Conservation (phyloP, 1,140 invertebrate genomes). For the Oreohelix idahoensis region DNA sequence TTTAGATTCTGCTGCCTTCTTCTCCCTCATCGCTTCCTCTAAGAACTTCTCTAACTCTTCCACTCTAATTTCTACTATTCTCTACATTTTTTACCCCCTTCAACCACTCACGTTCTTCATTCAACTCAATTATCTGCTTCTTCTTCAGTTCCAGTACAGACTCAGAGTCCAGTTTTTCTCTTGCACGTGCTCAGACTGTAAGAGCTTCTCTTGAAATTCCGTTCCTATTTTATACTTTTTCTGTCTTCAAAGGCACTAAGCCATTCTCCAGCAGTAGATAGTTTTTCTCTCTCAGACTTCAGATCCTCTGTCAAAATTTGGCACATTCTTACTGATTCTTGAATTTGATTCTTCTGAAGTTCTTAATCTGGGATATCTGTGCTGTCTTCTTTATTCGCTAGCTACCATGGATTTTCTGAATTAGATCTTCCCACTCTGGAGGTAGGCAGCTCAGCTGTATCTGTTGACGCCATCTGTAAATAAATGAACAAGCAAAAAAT, state of each 20-base stretch:
- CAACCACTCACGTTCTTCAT: not conserved
- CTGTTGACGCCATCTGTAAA: too few relatives aligned
- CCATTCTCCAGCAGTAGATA: constrained; percentile 11
- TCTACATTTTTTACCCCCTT: not conserved
- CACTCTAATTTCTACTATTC: constrained; percentile 29
- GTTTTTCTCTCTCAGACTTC: not conserved
- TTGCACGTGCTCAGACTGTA: not conserved
- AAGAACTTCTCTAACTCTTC: constrained; percentile 37
- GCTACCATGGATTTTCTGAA: not conserved
- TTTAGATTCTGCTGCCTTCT: constrained; percentile 24
- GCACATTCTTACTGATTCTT: not conserved
- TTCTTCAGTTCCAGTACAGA: not conserved
- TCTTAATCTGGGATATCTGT: not conserved
- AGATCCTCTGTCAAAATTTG: constrained; percentile 22
- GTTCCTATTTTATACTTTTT: constrained; percentile 6
- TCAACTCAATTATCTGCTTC: not conserved
- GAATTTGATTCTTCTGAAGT: not conserved
- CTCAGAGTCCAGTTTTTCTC: not conserved
- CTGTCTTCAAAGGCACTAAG: not conserved
- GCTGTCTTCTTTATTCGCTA: not conserved
- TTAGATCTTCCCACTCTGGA: not conserved
- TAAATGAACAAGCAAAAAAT: too few relatives aligned
- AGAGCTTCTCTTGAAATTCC: constrained; percentile 38
- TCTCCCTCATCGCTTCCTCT: constrained; percentile 6
- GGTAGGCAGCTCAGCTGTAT: not conserved